phyloP scores from a whole-genome alignment of 2,888 invertebrate species.

The Apamea anceps region DNA sequence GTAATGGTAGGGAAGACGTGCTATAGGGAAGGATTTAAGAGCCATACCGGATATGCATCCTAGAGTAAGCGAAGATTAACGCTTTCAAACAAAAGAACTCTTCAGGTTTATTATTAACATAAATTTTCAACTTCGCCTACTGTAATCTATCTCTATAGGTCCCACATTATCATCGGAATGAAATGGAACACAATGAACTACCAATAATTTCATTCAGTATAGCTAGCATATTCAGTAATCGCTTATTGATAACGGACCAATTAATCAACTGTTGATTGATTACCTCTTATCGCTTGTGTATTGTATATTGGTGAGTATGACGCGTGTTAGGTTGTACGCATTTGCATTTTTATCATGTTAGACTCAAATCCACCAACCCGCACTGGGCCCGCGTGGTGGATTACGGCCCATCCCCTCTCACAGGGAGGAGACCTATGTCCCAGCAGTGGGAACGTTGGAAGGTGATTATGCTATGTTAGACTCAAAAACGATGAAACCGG shows the following conservation, averaged over 20 bases:
- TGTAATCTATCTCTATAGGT: conserved; percentile 20
- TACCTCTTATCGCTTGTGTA: conserved; percentile 61
- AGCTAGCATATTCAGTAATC: conserved; percentile 44
- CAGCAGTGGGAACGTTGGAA: too few species aligned
- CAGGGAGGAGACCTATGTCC: too few species aligned
- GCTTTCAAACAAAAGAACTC: too few species aligned
- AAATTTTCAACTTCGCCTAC: conserved; percentile 32
- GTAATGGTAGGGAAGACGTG: too few species aligned
- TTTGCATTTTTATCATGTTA: conserved; percentile 46
- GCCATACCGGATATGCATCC: too few species aligned
- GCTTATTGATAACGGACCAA: conserved; percentile 70
- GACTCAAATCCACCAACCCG: not conserved
- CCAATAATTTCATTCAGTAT: conserved; percentile 59
- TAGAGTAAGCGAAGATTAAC: too few species aligned
- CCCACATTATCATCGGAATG: conserved; percentile 44
- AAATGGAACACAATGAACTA: conserved; percentile 49
- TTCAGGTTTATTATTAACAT: not conserved
- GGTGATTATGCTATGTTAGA: too few species aligned
- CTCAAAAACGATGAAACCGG: not conserved
- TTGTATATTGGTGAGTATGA: conserved; percentile 24
- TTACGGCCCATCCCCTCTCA: too few species aligned
- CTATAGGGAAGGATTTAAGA: too few species aligned
- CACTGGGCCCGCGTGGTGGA: too few species aligned
- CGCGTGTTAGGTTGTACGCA: conserved; percentile 11
- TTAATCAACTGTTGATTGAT: conserved; percentile 77